phyloP scores from a whole-genome alignment of 2,113 vertebrate species.

The Ancistrus triradiatus region DNA sequence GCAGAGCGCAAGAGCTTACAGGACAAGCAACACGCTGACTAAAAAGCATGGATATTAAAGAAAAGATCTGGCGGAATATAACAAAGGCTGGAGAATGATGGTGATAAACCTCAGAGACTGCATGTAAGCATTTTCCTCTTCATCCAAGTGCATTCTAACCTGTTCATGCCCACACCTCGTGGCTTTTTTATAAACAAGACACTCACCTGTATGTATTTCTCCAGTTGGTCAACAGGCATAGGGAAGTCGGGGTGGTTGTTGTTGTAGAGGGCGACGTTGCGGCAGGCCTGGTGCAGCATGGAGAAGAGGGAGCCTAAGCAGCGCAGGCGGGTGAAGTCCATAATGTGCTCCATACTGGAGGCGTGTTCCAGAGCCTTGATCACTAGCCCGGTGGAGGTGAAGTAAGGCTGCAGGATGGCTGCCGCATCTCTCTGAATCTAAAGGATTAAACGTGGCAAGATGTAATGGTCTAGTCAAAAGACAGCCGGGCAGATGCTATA shows the following conservation, averaged over 20 bases:
- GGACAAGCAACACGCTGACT: too few species aligned
- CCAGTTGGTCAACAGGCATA: constrained; percentile 93
- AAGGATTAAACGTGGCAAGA: not conserved
- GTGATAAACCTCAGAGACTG: too few species aligned
- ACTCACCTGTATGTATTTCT: constrained; percentile 92
- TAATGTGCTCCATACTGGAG: constrained; percentile 96
- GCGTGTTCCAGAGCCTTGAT: constrained; percentile 95
- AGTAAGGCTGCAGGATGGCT: constrained; percentile 88
- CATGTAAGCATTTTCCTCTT: too few species aligned
- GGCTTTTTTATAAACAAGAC: too few species aligned
- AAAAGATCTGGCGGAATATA: too few species aligned
- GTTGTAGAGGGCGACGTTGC: constrained; percentile 93
- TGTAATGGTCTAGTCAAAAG: not conserved
- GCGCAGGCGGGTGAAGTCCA: constrained; percentile 95
- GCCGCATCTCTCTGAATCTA: constrained; percentile 93
- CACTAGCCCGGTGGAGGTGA: constrained; percentile 91
- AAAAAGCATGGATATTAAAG: too few species aligned
- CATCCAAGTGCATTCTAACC: too few species aligned
- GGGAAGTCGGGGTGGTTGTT: constrained; percentile 97
- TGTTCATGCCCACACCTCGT: too few species aligned
- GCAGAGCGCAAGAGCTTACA: too few species aligned
- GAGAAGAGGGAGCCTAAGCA: constrained; percentile 93
- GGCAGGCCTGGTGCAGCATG: constrained; percentile 96
- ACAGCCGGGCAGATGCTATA: not conserved
- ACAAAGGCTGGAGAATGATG: too few species aligned